phyloP scores from a whole-genome alignment of 2,113 vertebrate species.

The Hydrochoerus hydrochaeris region DNA sequence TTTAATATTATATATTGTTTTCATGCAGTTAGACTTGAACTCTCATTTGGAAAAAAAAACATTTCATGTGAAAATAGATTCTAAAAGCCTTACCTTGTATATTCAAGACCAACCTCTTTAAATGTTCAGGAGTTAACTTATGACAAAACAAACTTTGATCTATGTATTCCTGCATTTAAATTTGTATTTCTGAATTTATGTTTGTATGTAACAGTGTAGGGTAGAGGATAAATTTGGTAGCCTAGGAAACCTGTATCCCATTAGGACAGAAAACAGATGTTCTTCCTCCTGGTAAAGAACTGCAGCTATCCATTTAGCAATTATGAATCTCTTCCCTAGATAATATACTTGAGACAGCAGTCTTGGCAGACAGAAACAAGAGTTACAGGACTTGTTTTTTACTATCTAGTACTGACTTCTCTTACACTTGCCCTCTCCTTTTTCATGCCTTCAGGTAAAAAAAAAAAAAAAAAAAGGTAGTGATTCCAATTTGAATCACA shows the following conservation, averaged over 20 bases:
- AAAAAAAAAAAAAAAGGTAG: neutral
- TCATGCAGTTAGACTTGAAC: constrained; percentile 50
- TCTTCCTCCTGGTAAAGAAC: constrained; percentile 76
- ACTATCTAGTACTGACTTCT: constrained; percentile 7
- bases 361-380: constrained; percentile 54
- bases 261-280: constrained; percentile 81
- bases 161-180: constrained; percentile 34
- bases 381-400: neutral
- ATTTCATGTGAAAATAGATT: constrained; percentile 1
- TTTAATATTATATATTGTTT: constrained; percentile 6
- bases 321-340: constrained; percentile 75
- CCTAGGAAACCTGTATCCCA: constrained; percentile 79
- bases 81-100: neutral
- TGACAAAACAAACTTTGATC: constrained; percentile 40
- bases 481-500: neutral
- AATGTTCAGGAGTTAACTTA: constrained; percentile 23
- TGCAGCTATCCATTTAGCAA: constrained; percentile 71
- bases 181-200: constrained; percentile 65
- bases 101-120: constrained; percentile 13
- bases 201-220: constrained; percentile 53
- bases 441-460: neutral
- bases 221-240: constrained; percentile 73
- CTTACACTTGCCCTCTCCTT: neutral
- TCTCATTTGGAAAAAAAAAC: constrained; percentile 43
- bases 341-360: constrained; percentile 68